A percentile compares a stretch with the other conserved stretches of the same genome.
Evolutionary conservation across 1,140 invertebrate genomes (phyloP).

Genomic region (Caenorhabditis tropicalis): DNA sequence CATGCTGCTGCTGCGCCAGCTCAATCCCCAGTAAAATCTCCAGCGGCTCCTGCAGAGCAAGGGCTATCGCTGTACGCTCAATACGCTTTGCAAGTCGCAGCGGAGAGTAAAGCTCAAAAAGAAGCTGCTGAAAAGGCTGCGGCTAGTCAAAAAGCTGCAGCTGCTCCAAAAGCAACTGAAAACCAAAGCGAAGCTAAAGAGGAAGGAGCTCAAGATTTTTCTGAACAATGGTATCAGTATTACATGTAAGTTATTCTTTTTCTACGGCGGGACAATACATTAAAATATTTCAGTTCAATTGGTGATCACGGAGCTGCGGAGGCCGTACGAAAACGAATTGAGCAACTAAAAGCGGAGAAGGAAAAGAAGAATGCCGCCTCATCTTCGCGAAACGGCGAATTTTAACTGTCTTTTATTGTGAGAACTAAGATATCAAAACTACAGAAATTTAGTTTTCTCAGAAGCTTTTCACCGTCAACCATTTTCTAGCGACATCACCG

Average conservation of each 20-base stretch:
- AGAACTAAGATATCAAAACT: too few species aligned
- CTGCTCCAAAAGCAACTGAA: slow-evolving; percentile 53
- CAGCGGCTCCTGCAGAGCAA: neutral
- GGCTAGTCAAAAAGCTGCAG: neutral
- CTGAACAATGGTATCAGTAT: slow-evolving; percentile 95
- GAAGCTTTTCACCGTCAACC: neutral
- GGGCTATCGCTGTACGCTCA: slow-evolving; percentile 38
- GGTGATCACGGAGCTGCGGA: neutral
- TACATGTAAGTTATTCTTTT: slow-evolving; percentile 78
- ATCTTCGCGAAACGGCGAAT: neutral
- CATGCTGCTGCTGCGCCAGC: neutral
- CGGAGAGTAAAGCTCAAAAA: neutral
- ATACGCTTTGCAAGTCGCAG: neutral
- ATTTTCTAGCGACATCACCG: slow-evolving; percentile 4
- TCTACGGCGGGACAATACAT: neutral
- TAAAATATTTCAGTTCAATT: neutral
- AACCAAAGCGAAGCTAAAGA: slow-evolving; percentile 67
- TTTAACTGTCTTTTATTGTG: neutral
- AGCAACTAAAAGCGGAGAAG: neutral
- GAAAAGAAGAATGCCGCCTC: neutral
- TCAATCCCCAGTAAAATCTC: too few species aligned
- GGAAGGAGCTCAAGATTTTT: slow-evolving; percentile 86
- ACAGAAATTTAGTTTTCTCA: too few species aligned
- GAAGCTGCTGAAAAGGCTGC: neutral
- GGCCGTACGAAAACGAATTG: neutral